Base-by-base conservation (phyloP, 1,140 invertebrate species). In the Drosophila ogumai region DNA sequence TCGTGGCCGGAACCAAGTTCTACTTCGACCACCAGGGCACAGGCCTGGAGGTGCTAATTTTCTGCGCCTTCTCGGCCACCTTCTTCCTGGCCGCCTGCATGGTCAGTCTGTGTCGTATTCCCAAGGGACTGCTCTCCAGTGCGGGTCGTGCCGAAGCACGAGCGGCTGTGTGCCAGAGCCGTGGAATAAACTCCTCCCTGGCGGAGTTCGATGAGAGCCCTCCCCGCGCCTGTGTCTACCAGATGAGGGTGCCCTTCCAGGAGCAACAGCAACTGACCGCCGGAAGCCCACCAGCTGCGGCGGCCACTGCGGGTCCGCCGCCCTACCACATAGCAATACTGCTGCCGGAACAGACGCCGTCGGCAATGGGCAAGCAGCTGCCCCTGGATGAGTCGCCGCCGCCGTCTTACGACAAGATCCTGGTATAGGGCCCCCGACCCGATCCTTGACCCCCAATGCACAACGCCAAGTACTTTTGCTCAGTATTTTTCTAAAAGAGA, bases 11-110 rank as follows among this genome's bases (percentile, higher is more conserved):
- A 22, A 94, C 94, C 0, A 96, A 95, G 90, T 95, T 95, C 91
- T 96, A 95, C 77, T 95, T 96, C 64, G 95, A 95, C 80, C 93
- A 95, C 82, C 94, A 95, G 92, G 95, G 93, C 50, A 93, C 93
- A 40, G 94, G 94, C 8, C 91, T 95, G 75, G 95, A 96, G 88
- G 93, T 95, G 68, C 92, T 95, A 9, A 93, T 95, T 61, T 94
- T 96, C 90, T 95, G 94, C 84, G 95, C 94, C 47, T 93, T 96
- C 3, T 93, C 95, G 47, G 94, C 95, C 28, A 94, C 94, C 63
- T 93, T 96, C 64, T 93, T 95, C 75, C 85, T 95, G 71, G 93
- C 94, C 38, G 94, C 94, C 43, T 96, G 95, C 81, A 93, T 94
- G 72, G 93, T 95, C 54, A 93, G 94, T 2, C 79, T 94, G 55